These are phyloP conservation scores for Tribolium castaneum DNA, from an alignment of 1,140 invertebrate species.

Conservation along the genomic window DNA sequence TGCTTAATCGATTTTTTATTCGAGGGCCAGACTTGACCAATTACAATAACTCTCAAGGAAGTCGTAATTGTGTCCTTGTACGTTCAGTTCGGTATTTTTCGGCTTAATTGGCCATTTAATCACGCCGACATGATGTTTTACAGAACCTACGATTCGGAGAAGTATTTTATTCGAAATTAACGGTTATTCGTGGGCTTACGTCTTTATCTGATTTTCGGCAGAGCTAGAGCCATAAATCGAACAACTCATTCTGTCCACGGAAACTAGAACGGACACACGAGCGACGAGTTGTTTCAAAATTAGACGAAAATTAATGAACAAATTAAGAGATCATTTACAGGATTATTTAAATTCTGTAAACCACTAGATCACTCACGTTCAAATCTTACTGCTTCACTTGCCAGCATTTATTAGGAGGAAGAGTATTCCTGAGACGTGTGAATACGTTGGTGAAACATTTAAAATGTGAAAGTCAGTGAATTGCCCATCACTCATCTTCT, in stretches of 20 bases:
- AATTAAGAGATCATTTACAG: background rate
- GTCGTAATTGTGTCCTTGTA: conserved; percentile 8
- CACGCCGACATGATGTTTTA: conserved; percentile 12
- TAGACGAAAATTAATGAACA: background rate
- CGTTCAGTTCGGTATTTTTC: background rate
- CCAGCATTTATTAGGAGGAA: no score
- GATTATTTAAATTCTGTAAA: background rate
- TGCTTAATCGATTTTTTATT: conserved; percentile 8
- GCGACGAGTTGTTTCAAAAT: background rate
- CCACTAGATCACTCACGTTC: background rate
- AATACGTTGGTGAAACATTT: background rate
- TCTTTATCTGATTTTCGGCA: background rate
- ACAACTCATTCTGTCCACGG: background rate
- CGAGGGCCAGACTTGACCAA: background rate
- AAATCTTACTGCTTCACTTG: no score
- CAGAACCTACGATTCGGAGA: conserved; percentile 13
- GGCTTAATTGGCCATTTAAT: conserved; percentile 20
- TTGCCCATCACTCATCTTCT: background rate
- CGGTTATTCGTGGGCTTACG: conserved; percentile 5
- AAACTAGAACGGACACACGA: background rate
- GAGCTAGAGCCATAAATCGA: background rate
- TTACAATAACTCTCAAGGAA: background rate
- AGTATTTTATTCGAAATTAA: conserved; percentile 26
- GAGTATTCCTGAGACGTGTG: no score
- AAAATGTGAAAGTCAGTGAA: background rate